Base-by-base conservation (phyloP, 1,140 invertebrate genomes). In the Camponotus floridanus region DNA sequence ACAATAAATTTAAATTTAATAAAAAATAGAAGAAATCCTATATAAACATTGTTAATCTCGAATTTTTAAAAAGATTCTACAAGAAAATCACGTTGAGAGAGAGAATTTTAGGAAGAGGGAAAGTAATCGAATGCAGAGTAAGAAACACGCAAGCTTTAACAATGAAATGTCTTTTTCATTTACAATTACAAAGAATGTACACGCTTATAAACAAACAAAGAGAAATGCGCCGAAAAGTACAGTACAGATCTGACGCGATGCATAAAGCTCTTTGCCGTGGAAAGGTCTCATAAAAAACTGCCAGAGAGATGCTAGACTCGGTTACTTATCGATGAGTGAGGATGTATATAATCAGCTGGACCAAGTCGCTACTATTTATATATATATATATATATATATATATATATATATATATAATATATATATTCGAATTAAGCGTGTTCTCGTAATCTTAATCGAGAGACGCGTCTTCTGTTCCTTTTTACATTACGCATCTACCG, bases 171-270 rank as follows among this genome's bases (percentile, higher is more conserved):
- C 76, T 86, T 87, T 88, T 91, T 91, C 87, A 90, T 92, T 92
- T 91, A 91, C 79, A 91, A 83, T 91, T 91, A 91, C 89, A 92
- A 92, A 92, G 87, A 92, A 91, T 91, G 90, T 91, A 92, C 91
- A 92, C 45, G 67, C 78, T 92, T 90, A 88, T 91, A 91, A 91
- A 92, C 71, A 91, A 91, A 89, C 85, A 86, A 90, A 88, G 76
- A 88, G 70, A 89, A 88, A 90, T 90, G 76, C 81, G 78, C 84
- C 89, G 74, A 90, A 51, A 91, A 90, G 78, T 76, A 87, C 48
- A 89, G 78, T 88, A 86, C 59, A 76, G 83, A 88, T 86, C 86
- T 70, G 79, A 88, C 80, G 76, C 85, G 61, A 88, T 76, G 73
- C 57, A 76, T 81, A 81, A 90, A 88, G 59, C 61, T 90, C 42